phyloP scores from a whole-genome alignment of 2,797 vertebrate species.

The Myripristis jacobus region DNA sequence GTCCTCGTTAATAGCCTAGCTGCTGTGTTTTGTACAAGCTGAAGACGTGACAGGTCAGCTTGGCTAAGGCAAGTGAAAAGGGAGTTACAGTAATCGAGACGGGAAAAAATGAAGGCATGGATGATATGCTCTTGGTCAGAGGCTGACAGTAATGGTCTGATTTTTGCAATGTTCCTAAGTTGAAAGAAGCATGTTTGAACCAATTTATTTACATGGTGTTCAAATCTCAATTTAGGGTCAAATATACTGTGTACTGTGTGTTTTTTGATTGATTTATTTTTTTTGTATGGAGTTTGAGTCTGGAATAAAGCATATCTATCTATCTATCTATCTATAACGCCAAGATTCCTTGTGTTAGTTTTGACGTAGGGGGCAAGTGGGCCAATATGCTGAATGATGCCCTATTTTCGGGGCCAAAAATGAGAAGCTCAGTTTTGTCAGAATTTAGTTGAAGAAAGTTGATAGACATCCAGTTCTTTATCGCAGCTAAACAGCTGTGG shows the following conservation, averaged over 20 bases:
- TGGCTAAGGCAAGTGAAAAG: too few species aligned
- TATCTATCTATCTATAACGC: too few species aligned
- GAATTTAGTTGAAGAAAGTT: not conserved
- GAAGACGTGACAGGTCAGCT: too few species aligned
- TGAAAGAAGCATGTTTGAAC: constrained; percentile 3
- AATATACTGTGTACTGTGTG: too few species aligned
- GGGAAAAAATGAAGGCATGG: not conserved
- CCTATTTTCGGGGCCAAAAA: not conserved
- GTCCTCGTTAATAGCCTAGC: too few species aligned
- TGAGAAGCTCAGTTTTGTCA: too few species aligned
- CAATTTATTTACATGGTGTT: constrained; percentile 2
- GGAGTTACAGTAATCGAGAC: not conserved
- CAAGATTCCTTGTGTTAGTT: not conserved
- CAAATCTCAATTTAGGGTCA: not conserved
- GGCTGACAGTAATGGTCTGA: not conserved
- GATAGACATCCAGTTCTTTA: not conserved
- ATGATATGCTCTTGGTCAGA: not conserved
- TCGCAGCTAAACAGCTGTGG: not conserved
- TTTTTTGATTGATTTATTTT: too few species aligned
- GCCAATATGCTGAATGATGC: not conserved
- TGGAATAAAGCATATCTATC: too few species aligned
- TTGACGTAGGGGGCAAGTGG: not conserved
- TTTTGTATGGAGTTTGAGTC: too few species aligned
- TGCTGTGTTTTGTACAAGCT: too few species aligned
- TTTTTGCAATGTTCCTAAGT: not conserved